A percentile compares a stretch with the other conserved stretches of the same genome.
Evolutionary conservation across 2,888 invertebrate genomes (phyloP).

Genomic region (Pimpla rufipes): DNA sequence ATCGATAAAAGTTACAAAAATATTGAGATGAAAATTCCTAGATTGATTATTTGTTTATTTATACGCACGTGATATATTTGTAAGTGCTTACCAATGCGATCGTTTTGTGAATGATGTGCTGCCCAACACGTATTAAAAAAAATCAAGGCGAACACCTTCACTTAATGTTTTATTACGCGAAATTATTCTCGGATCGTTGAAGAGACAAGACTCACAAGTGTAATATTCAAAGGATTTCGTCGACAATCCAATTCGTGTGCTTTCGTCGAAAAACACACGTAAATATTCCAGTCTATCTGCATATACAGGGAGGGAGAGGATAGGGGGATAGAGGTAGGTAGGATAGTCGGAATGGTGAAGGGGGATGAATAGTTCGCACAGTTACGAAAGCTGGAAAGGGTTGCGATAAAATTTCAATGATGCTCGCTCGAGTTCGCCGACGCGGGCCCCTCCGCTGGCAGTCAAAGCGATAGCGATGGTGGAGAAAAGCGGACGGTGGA

Average conservation of each 20-base stretch:
- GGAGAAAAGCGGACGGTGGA: constrained; percentile 44
- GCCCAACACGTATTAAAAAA: not conserved
- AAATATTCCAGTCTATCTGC: constrained; percentile 29
- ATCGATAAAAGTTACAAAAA: too few species aligned
- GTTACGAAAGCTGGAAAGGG: constrained; percentile 23
- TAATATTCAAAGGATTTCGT: constrained; percentile 30
- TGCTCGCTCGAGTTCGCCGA: constrained; percentile 52
- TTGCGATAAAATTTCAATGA: constrained; percentile 64
- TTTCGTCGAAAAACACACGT: constrained; percentile 30
- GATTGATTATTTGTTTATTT: too few species aligned
- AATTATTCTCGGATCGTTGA: not conserved
- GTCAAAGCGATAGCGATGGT: constrained; percentile 61
- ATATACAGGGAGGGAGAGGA: not conserved
- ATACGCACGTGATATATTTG: too few species aligned
- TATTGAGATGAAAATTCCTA: too few species aligned
- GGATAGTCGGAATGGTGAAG: not conserved
- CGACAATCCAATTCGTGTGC: not conserved
- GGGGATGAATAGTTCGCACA: constrained; percentile 8
- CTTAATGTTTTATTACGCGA: constrained; percentile 26
- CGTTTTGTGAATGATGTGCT: not conserved
- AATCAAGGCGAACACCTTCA: not conserved
- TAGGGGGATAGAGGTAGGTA: too few species aligned
- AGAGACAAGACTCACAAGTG: not conserved
- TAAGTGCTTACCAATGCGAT: not conserved
- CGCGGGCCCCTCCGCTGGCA: constrained; percentile 31